Evolutionary conservation across 2,888 invertebrate genomes (phyloP), one percentile per base, ranked within the genome.

Genomic region (Microctonus brassicae): DNA sequence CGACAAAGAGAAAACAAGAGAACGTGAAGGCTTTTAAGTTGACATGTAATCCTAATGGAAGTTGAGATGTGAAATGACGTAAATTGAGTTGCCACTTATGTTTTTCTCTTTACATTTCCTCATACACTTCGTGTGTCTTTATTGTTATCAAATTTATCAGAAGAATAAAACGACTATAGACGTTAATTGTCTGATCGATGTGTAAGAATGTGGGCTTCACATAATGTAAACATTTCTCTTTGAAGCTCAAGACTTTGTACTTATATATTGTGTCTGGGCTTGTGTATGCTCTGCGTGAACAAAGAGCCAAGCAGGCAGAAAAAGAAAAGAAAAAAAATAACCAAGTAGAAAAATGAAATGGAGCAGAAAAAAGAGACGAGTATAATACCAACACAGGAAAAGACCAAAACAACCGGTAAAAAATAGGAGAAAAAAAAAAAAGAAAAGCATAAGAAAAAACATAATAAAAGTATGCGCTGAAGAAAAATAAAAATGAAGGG

Each of bases 31-130:
- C 55, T 55, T 55, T 55, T 55, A 55, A 24, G 55, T 55, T 55
- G 55, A 55, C 55, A 55, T 55, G 55, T 55, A 55, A 55, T 55
- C 55, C 55, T 55, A 55, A 55, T 55, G 55, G 55, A 55, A 55
- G 55, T 26, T 55, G 24, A 55, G 55, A 55, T 26, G 55, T 24
- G 26, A 24, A 26, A 13, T 26, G 55, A 55, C 55, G 55, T 26
- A 24, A 55, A 55, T 55, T 55, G 55, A 55, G 55, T 55, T 55
- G 55, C 55, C 55, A 55, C 55, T 55, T n/a, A 26, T 55, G 55
- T 55, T 26, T 55, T n/a, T 11, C 26, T 11, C 10, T n/a, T 55
- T 17, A 17, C 17, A 47, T 47, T 17, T 47, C 47, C 17, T 17
- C n/a, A n/a, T n/a, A n/a, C n/a, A n/a, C n/a, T n/a, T n/a, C n/a